A percentile compares a stretch with the other conserved stretches of the same genome.
Evolutionary conservation across 2,888 invertebrate genomes (phyloP).

Genomic region (Entomobrya proxima): DNA sequence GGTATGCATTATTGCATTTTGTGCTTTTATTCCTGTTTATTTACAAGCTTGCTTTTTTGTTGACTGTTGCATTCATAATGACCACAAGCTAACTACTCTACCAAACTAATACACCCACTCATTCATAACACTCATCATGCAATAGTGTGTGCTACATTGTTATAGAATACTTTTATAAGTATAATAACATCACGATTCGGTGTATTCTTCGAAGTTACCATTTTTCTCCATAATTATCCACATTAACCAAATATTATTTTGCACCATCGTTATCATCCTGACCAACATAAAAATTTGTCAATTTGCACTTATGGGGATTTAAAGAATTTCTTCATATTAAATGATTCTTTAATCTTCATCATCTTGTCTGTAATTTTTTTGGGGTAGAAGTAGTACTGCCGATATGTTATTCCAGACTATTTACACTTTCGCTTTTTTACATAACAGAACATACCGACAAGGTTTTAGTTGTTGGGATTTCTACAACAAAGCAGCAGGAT

Average conservation of each 20-base stretch:
- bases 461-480: background rate
- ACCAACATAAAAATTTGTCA: background rate
- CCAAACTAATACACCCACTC: background rate
- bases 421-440: no score
- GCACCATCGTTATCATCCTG: background rate
- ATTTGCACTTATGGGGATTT: background rate
- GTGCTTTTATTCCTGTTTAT: background rate
- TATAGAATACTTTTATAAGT: background rate
- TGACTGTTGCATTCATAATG: background rate
- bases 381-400: background rate
- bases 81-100: no score
- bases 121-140: background rate
- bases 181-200: background rate
- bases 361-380: background rate
- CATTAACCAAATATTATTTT: background rate
- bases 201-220: no score
- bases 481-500: no score
- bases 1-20: background rate
- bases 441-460: no score
- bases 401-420: background rate
- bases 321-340: slow-evolving; percentile 14
- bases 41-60: background rate
- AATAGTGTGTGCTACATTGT: background rate
- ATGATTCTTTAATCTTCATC: background rate
- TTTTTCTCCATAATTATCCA: slow-evolving; percentile 4